These are phyloP conservation scores for Diabrotica virgifera DNA, from an alignment of 1,140 invertebrate species.

Conservation along the genomic window DNA sequence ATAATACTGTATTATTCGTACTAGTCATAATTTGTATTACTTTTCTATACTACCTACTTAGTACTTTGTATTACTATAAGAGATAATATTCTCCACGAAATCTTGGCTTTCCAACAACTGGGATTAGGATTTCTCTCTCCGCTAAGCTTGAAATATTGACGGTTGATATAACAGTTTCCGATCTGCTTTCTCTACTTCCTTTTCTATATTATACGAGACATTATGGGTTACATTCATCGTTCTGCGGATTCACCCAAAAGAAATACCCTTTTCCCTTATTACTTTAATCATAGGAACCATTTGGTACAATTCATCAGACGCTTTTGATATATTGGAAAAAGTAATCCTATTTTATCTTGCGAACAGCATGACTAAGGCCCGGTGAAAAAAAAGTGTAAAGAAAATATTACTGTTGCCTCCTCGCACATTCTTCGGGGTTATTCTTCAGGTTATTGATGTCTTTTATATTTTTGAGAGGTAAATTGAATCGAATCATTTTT, in stretches of 20 bases:
- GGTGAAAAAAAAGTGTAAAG: neutral
- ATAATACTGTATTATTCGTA: too few relatives aligned
- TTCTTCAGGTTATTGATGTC: neutral
- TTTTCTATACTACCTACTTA: too few relatives aligned
- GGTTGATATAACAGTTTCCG: constrained; percentile 2
- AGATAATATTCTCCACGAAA: neutral
- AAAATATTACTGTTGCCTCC: neutral
- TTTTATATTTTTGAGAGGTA: neutral
- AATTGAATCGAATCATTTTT: constrained; percentile 1
- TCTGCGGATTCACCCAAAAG: constrained; percentile 29
- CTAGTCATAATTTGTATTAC: too few relatives aligned
- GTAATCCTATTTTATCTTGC: constrained; percentile 1
- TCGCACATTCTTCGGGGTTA: neutral
- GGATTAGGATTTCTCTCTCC: neutral
- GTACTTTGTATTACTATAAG: too few relatives aligned
- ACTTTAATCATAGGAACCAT: constrained; percentile 48
- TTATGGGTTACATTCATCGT: constrained; percentile 29
- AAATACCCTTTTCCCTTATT: constrained; percentile 44
- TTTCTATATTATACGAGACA: constrained; percentile 1
- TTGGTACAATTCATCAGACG: constrained; percentile 44
- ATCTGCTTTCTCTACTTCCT: neutral
- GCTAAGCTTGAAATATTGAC: neutral
- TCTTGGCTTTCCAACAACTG: neutral
- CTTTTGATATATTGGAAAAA: constrained; percentile 38
- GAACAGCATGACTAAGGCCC: neutral